These are phyloP conservation scores for Australoheros facetus DNA, from an alignment of 2,797 vertebrate species.

Conservation along the genomic window DNA sequence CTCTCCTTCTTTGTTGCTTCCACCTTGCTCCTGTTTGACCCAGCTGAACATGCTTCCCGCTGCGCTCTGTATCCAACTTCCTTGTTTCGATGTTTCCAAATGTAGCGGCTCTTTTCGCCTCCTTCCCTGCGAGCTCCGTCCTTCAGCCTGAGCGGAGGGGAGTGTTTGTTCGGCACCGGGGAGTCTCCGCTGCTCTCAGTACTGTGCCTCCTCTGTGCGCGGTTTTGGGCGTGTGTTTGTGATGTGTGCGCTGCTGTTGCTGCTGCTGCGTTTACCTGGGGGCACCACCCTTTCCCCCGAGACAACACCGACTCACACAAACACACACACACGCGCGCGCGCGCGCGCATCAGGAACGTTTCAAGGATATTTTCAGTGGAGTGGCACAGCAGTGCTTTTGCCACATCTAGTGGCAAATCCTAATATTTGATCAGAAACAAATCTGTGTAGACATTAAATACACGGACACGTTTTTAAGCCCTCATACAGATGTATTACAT, in stretches of 20 bases:
- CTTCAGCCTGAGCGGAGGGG: neutral
- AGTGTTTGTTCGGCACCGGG: neutral
- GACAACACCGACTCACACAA: conserved; percentile 14
- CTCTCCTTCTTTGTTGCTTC: conserved; percentile 83
- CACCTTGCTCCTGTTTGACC: conserved; percentile 88
- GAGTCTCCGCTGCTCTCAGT: neutral
- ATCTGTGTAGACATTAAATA: neutral
- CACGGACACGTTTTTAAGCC: neutral
- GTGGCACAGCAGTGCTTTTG: neutral
- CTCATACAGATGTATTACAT: neutral
- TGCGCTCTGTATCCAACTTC: conserved; percentile 41
- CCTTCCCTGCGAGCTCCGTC: neutral
- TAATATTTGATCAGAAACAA: neutral
- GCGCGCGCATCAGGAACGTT: neutral
- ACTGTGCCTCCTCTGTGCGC: conserved; percentile 41
- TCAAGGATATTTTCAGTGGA: neutral
- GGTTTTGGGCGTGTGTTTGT: neutral
- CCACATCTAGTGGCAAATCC: neutral
- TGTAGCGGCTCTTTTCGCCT: neutral
- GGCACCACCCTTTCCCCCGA: conserved; percentile 55
- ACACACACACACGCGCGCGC: too few species aligned
- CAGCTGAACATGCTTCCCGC: conserved; percentile 89
- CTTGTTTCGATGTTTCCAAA: conserved; percentile 56
- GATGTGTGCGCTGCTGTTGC: conserved; percentile 8
- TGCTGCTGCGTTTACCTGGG: conserved; percentile 52